Conservation (phyloP, 2,113 vertebrate genomes). For the Vanacampus margaritifer region DNA sequence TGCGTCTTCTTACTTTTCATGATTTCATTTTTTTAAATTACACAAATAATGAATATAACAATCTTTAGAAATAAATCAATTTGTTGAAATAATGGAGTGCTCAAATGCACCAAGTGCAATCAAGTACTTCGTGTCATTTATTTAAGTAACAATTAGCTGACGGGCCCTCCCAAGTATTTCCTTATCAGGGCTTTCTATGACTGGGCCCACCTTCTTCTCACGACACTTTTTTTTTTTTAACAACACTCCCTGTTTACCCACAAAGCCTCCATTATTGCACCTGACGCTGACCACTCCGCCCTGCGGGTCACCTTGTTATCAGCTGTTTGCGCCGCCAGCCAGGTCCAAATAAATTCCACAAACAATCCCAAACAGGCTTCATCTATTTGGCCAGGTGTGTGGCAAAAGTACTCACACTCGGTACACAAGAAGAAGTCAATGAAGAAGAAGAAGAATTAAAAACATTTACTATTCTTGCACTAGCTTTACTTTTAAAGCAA, state of each 20-base stretch:
- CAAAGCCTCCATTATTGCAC: slow-evolving; percentile 53
- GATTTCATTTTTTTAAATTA: too few species aligned
- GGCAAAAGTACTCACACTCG: slow-evolving; percentile 13
- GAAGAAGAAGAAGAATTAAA: too few species aligned
- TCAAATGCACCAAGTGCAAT: too few species aligned
- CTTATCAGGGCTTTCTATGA: slow-evolving; percentile 73
- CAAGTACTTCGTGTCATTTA: slow-evolving; percentile 12
- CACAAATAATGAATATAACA: too few species aligned
- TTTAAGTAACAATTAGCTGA: slow-evolving; percentile 35
- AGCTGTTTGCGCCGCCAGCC: slow-evolving; percentile 63
- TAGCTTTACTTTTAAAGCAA: too few species aligned
- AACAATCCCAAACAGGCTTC: slow-evolving; percentile 58
- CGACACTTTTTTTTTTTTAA: slow-evolving; percentile 24
- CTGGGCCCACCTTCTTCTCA: slow-evolving; percentile 43
- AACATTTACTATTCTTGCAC: too few species aligned
- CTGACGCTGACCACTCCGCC: slow-evolving; percentile 52
- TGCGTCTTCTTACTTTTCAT: too few species aligned
- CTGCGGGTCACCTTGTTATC: slow-evolving; percentile 85
- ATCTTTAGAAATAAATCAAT: too few species aligned
- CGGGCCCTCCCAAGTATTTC: slow-evolving; percentile 38
- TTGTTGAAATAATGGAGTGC: too few species aligned
- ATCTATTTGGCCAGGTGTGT: slow-evolving; percentile 75
- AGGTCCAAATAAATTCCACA: slow-evolving; percentile 61
- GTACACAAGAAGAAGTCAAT: background rate
- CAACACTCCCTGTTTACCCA: slow-evolving; percentile 67